A percentile compares a stretch with the other conserved stretches of the same genome.
Evolutionary conservation across 1,140 invertebrate species (phyloP).

Genomic region (Helicoverpa armigera): DNA sequence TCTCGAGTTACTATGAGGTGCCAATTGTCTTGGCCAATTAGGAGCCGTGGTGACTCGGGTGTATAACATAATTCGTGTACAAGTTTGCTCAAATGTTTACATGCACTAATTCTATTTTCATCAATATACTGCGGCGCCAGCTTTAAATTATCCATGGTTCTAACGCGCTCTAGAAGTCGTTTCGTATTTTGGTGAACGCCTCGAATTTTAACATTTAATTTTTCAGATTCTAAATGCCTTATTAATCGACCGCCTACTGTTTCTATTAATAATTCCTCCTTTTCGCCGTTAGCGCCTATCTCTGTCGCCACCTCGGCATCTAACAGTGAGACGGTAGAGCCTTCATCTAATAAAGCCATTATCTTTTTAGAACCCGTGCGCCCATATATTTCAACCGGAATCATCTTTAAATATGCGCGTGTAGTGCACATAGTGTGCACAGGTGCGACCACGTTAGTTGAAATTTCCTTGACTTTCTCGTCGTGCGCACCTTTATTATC

Average conservation of each 20-base stretch:
- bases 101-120: neutral
- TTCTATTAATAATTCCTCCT: neutral
- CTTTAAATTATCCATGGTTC: neutral
- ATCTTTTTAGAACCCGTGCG: neutral
- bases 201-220: too few relatives aligned
- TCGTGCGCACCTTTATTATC: neutral
- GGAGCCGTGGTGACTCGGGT: neutral
- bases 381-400: neutral
- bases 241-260: too few relatives aligned
- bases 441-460: neutral
- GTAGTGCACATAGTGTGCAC: neutral
- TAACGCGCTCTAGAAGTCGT: neutral
- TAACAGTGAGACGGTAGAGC: neutral
- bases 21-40: neutral
- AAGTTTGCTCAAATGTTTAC: neutral
- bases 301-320: neutral
- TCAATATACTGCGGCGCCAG: neutral
- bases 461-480: neutral
- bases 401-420: neutral
- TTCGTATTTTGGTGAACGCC: too few relatives aligned
- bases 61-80: neutral
- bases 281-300: neutral
- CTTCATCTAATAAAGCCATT: neutral
- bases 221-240: too few relatives aligned
- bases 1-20: neutral